phyloP scores from a whole-genome alignment of 1,140 invertebrate genomes.

The Drosophila pallidifrons region DNA sequence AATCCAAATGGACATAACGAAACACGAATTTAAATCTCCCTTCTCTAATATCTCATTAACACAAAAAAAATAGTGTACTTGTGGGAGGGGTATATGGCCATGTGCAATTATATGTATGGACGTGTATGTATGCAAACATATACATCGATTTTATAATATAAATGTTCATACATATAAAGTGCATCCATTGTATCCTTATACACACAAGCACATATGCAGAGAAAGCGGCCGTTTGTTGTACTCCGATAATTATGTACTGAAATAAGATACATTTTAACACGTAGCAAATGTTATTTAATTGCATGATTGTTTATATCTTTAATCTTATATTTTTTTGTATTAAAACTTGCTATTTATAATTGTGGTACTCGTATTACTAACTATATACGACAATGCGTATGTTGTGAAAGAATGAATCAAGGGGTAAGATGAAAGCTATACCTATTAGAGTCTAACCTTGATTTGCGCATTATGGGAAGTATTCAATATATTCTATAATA shows the following conservation, averaged over 20 bases:
- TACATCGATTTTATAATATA: background rate
- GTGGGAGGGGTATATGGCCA: background rate
- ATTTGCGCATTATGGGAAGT: no score
- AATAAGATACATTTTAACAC: conserved; percentile 50
- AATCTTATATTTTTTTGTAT: conserved; percentile 52
- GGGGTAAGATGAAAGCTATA: background rate
- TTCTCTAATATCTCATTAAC: background rate
- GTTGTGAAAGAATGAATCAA: conserved; percentile 26
- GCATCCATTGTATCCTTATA: background rate
- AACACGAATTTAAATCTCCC: conserved; percentile 71
- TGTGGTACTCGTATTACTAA: conserved; percentile 56
- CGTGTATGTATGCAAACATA: background rate
- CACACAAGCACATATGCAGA: conserved; percentile 4
- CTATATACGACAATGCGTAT: conserved; percentile 28
- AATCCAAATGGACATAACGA: conserved; percentile 64
- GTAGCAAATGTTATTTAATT: conserved; percentile 59
- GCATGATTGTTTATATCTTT: conserved; percentile 60
- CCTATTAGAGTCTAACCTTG: background rate
- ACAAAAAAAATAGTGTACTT: no score
- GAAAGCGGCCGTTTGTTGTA: conserved; percentile 29
- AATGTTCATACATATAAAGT: background rate
- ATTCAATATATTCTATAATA: no score
- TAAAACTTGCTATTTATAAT: conserved; percentile 53
- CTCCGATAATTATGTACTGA: conserved; percentile 53
- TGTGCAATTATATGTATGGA: background rate